Base-by-base conservation (phyloP, 2,888 invertebrate species). In the Magallana nippona region DNA sequence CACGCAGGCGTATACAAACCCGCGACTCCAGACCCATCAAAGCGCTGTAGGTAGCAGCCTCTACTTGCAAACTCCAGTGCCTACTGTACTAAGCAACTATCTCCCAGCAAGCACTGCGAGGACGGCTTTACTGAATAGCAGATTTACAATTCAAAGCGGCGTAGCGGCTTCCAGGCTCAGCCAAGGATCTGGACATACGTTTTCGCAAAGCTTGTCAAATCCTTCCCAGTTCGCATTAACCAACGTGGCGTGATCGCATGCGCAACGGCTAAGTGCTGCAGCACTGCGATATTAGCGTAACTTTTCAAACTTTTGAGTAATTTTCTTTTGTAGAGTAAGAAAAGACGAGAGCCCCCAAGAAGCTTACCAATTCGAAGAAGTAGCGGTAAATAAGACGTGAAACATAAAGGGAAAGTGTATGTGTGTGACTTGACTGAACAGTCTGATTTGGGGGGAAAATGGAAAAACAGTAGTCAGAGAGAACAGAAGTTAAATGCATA, bases 191-290 rank as follows among this genome's bases (percentile, higher is more conserved):
- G 71, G 71, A 13, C 71, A 22, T 32, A 22, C 22, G 11, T 27
- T 71, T 11, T 71, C 71, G 27, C 22, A 71, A 27, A 71, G 71
- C 71, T 71, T 71, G 17, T 71, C 71, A 32, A 71, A 71, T 13
- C 71, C 27, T 13, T 71, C 71, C 71, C 71, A 71, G 71, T 71
- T 71, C 71, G 71, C 71, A 71, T 27, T 71, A 19, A 15, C 71
- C 27, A 71, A 71, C 17, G 71, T 71, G 17, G 71, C 27, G 22
- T 71, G 71, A 71, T 13, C 71, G 71, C 71, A 71, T 71, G 71
- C 71, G 71, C 71, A 27, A 71, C 32, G 32, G 71, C 3, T 32
- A 15, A 63, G 22, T 22, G 27, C 63, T 10, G 19, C 22, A 71
- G 22, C 27, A 71, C 22, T 22, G 71, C 71, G 27, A 32, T 15